Evolutionary conservation across 2,113 vertebrate species (phyloP), one percentile per base, ranked within the genome.

Genomic region (Thamnaconus septentrionalis): DNA sequence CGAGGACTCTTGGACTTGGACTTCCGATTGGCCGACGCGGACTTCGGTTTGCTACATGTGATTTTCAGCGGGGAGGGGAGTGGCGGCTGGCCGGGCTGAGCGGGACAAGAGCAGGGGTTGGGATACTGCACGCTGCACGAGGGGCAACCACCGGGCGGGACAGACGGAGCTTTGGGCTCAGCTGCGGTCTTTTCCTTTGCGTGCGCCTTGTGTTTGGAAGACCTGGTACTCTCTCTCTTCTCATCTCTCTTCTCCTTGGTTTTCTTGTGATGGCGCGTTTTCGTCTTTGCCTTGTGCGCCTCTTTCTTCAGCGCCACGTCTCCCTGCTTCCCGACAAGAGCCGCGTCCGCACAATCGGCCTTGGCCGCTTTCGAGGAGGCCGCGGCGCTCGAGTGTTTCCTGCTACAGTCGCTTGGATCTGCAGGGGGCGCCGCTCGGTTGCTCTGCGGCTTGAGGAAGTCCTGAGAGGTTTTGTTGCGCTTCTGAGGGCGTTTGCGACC

Each of bases 231-330:
- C 40, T 91, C 88, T 56, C 69, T 79, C 79, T 83, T 85, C 4
- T 80, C 54, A 4, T 41, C 59, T 2, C 53, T 31, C 44, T 52
- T n/a, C 4, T 48, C 64, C 46, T 79, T 72, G 11, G n/a, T 73
- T 51, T 82, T 73, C 9, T 91, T 91, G 0, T 65, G 52, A 1
- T 71, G 85, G 42, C 79, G 86, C 1, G 57, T 75, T 93, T 96
- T 91, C 69, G 85, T 94, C 88, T 95, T 96, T 5, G 92, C 91
- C 76, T 93, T 94, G 2, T 87, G 59, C 42, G 80, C 75, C n/a
- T 92, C 90, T 78, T 79, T 88, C n/a, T 78, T 80, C 50, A 80
- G 77, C 0, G 75, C 74, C 0, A 61, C 74, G 2, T 84, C 85
- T 42, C 92, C 91, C 10, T 78, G 86, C 61, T 94, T 91, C 5